These are phyloP conservation scores for Drosophila anomelani DNA, from an alignment of 2,888 invertebrate genomes.

Conservation along the genomic window DNA sequence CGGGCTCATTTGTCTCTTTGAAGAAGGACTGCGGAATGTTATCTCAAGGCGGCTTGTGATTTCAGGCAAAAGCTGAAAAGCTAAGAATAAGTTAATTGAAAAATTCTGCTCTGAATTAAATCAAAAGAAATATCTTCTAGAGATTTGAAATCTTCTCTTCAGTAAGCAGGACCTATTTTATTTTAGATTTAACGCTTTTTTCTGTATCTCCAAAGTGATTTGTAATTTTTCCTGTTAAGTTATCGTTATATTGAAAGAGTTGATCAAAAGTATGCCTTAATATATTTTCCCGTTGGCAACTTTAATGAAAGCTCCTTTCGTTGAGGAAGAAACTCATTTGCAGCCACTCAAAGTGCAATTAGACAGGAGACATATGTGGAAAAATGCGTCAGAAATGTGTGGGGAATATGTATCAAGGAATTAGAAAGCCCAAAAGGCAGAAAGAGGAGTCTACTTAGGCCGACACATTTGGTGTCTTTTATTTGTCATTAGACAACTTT, in stretches of 20 bases:
- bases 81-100: background rate
- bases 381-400: background rate
- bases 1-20: constrained; percentile 23
- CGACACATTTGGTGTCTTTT: constrained; percentile 25
- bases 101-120: too few relatives aligned
- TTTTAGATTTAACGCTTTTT: too few relatives aligned
- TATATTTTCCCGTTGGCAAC: background rate
- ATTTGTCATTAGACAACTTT: constrained; percentile 50
- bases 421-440: background rate
- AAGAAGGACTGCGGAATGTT: background rate
- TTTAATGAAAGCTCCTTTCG: background rate
- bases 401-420: background rate
- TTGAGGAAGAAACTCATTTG: constrained; percentile 15
- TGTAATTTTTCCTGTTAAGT: background rate
- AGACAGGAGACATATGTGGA: constrained; percentile 20
- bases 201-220: background rate
- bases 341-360: constrained; percentile 44
- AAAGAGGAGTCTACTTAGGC: constrained; percentile 17
- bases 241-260: background rate
- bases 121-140: background rate
- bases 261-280: background rate
- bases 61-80: constrained; percentile 15
- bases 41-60: constrained; percentile 16
- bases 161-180: background rate
- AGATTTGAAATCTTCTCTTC: background rate